Evolutionary conservation across 1,140 invertebrate genomes (phyloP), one percentile per base, ranked within the genome.

Genomic region (Arion vulgaris): DNA sequence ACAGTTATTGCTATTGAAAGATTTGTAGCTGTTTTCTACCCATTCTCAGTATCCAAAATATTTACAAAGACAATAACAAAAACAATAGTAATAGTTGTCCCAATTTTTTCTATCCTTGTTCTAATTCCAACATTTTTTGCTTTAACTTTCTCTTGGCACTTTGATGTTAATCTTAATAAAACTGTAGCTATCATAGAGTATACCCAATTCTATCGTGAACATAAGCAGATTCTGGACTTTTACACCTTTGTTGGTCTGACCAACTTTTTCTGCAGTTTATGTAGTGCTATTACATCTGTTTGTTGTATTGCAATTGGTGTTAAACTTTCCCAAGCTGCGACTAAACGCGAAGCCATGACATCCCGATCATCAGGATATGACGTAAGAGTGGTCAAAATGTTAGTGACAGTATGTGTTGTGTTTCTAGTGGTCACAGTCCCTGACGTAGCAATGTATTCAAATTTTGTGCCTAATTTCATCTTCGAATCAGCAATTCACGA

Each of bases 1-100:
- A 34, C n/a, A 32, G 17, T 68, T 15, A 78, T 78, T 36, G 17
- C 76, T 26, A 15, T 78, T 1, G 76, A 78, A 32, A 78, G 76
- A 49, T 49, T 78, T 15, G 32, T 78, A 4, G 76, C 76, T 26
- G 57, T 78, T n/a, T 62, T 36, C 39, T 78, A 66, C 26, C 76
- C 76, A 1, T 78, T 78, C 32, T 2, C 66, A 15, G 76, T 78
- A 4, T 78, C 76, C 4, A 34, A n/a, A 0, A 9, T 78, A 1
- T 68, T 62, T 38, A 45, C 23, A 19, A 51, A 26, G 11, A 2
- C n/a, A 0, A 66, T 5, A 32, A 23, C 32, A 5, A 66, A 66
- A 32, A 32, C 19, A 1, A 66, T 66, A 28, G 62, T 66, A 23
- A 23, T 19, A n/a, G 15, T n/a, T 57, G 53, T 57, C 9, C 53